Evolutionary conservation across 1,140 invertebrate genomes (phyloP).

Genomic region (Pseudobourletiella spinata): DNA sequence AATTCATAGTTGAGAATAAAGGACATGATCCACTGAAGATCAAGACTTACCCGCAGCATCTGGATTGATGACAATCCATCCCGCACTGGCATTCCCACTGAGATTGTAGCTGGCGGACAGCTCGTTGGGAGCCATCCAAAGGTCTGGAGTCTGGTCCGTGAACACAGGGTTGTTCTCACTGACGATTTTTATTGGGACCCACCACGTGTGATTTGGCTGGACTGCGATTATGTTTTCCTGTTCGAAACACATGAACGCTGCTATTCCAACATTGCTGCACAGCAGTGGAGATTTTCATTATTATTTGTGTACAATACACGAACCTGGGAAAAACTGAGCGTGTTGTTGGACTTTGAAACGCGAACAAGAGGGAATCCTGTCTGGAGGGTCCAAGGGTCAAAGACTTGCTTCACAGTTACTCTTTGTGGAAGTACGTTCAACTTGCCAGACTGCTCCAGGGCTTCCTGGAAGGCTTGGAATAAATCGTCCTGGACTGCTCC

Average conservation of each 20-base stretch:
- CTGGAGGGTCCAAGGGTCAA: constrained; percentile 87
- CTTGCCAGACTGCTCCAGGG: background rate
- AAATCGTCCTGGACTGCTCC: constrained; percentile 62
- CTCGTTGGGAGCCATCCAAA: constrained; percentile 56
- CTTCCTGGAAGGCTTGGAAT: constrained; percentile 49
- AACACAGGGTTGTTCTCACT: constrained; percentile 53
- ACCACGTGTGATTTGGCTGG: constrained; percentile 48
- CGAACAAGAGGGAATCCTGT: constrained; percentile 74
- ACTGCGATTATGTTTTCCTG: constrained; percentile 4
- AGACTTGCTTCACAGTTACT: constrained; percentile 59
- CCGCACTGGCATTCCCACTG: background rate
- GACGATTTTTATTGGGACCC: constrained; percentile 72
- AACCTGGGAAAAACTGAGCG: background rate
- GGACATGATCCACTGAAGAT: background rate
- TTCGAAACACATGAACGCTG: background rate
- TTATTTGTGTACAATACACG: background rate
- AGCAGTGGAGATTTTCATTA: background rate
- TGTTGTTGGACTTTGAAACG: constrained; percentile 41
- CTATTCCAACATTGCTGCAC: background rate
- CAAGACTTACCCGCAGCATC: constrained; percentile 9
- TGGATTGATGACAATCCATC: constrained; percentile 25
- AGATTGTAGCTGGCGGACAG: constrained; percentile 37
- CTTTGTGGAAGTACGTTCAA: background rate
- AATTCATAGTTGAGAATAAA: background rate
- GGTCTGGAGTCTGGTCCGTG: constrained; percentile 52